phyloP scores from a whole-genome alignment of 2,797 vertebrate genomes.

The Tenualosa ilisha region DNA sequence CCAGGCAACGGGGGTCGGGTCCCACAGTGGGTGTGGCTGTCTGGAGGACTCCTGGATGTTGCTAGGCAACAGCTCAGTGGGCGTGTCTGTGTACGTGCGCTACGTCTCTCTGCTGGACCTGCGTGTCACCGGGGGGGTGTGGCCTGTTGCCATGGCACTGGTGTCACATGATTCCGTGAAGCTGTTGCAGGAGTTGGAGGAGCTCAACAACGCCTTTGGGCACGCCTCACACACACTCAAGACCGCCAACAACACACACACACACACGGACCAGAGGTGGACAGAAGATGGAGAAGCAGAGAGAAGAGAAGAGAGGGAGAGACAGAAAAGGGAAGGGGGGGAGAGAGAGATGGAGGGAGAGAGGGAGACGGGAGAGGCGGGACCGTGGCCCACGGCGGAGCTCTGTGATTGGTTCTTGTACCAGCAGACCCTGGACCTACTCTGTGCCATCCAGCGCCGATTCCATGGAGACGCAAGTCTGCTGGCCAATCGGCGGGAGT shows the following conservation, averaged over 20 bases:
- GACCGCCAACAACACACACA: background rate
- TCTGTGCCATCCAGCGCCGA: background rate
- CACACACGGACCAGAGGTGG: background rate
- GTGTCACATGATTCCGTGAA: background rate
- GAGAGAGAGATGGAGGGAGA: too few species aligned
- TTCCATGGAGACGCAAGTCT: background rate
- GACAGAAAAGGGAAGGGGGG: too few species aligned
- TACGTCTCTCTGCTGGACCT: background rate
- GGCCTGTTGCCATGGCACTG: background rate
- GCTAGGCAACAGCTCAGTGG: background rate
- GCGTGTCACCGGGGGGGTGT: background rate
- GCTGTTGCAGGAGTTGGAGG: background rate
- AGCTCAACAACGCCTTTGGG: background rate
- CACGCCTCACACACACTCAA: background rate
- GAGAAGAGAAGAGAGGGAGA: too few species aligned
- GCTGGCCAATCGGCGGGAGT: background rate
- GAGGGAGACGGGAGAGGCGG: background rate
- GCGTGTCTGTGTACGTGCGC: background rate
- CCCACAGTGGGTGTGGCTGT: background rate
- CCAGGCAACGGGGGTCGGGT: background rate
- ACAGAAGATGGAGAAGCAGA: too few species aligned
- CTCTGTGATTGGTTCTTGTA: background rate
- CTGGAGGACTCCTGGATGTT: conserved; percentile 4
- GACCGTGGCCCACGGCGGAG: background rate
- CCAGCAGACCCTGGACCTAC: background rate